Percentiles rank a stretch among this genome's conserved stretches.
Evolutionary conservation across 2,797 vertebrate genomes (phyloP).

Genomic region (Eulemur rubriventer): DNA sequence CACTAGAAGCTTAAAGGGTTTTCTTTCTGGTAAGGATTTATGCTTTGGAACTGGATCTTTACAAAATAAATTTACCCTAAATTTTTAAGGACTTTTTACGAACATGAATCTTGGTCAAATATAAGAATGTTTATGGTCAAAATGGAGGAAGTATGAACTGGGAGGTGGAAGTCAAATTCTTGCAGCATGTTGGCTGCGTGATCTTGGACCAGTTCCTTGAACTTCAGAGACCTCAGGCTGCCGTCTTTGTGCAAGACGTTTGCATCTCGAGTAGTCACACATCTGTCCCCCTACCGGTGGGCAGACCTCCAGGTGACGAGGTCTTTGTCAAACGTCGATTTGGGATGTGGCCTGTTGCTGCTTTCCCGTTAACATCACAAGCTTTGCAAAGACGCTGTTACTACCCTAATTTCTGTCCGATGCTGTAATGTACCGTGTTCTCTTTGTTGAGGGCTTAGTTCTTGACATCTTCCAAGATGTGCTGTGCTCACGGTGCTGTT

Average conservation of each 20-base stretch:
- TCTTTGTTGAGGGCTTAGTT: not conserved
- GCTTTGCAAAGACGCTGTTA: rapidly evolving
- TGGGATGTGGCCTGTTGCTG: rapidly evolving
- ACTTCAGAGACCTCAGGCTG: no score
- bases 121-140: not conserved
- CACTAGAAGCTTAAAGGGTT: rapidly evolving
- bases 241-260: not conserved
- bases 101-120: not conserved
- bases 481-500: rapidly evolving
- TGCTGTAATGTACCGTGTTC: rapidly evolving
- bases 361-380: rapidly evolving
- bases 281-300: rapidly evolving
- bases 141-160: rapidly evolving
- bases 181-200: rapidly evolving
- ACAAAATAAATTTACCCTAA: not conserved
- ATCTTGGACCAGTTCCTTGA: no score
- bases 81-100: not conserved
- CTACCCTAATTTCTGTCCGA: not conserved
- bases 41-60: not conserved
- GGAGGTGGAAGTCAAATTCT: not conserved
- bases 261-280: rapidly evolving
- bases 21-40: not conserved
- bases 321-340: not conserved
- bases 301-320: not conserved
- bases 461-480: rapidly evolving